Evolutionary conservation across 2,888 invertebrate species (phyloP).

Genomic region (Temnothorax unifasciatus): DNA sequence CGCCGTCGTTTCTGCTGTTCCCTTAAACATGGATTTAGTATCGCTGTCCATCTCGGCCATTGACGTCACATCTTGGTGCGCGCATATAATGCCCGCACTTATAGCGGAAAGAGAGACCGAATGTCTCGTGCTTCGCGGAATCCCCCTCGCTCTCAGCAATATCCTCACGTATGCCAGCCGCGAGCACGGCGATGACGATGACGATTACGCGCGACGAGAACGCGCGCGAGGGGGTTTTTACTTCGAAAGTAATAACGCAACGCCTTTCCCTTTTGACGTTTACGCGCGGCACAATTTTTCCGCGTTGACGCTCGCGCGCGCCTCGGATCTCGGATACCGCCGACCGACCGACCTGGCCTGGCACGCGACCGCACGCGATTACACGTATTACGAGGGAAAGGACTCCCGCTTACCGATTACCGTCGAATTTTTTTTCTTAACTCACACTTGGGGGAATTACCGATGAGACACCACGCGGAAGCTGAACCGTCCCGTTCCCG

Average conservation of each 20-base stretch:
- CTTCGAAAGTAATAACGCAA: slow-evolving; percentile 46
- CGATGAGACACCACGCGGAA: not conserved
- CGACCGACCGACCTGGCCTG: not conserved
- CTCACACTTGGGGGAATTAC: slow-evolving; percentile 2
- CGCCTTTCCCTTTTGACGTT: slow-evolving; percentile 60
- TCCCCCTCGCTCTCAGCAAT: not conserved
- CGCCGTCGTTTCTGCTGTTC: not conserved
- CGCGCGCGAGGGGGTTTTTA: slow-evolving; percentile 23
- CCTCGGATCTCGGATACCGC: not conserved
- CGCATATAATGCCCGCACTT: not conserved
- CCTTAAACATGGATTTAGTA: slow-evolving; percentile 44
- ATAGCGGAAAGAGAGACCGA: slow-evolving; percentile 35
- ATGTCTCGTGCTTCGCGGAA: slow-evolving; percentile 33
- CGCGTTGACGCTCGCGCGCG: slow-evolving; percentile 25
- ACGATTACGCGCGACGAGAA: not conserved
- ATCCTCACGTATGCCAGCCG: not conserved
- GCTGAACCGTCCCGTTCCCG: not conserved
- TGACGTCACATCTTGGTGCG: slow-evolving; percentile 28
- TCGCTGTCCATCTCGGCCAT: not conserved
- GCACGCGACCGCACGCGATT: not conserved
- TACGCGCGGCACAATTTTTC: slow-evolving; percentile 59
- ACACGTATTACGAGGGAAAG: slow-evolving; percentile 5
- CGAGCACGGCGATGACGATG: slow-evolving; percentile 1
- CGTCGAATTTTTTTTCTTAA: not conserved
- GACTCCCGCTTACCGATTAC: not conserved